Percentiles rank a stretch among this genome's conserved stretches.
Evolutionary conservation across 2,888 invertebrate genomes (phyloP).

Genomic region (Cephus spinipes): DNA sequence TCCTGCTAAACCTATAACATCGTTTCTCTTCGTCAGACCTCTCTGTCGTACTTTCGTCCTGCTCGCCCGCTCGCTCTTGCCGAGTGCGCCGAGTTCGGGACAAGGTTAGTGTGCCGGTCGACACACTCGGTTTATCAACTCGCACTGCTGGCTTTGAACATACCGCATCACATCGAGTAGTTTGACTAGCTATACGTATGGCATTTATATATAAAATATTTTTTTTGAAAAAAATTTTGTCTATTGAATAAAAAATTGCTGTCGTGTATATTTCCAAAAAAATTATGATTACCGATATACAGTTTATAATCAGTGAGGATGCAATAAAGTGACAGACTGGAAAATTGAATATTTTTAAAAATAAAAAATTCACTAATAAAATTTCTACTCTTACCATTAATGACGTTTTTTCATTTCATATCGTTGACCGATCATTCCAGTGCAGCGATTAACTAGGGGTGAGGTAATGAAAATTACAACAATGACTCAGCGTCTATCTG

Average conservation of each 20-base stretch:
- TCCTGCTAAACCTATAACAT: not conserved
- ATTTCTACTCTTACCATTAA: not conserved
- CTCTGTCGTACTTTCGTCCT: not conserved
- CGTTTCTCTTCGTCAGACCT: not conserved
- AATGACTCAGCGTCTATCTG: not conserved
- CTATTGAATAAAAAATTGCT: not conserved
- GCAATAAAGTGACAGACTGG: not conserved
- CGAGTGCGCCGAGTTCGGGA: slow-evolving; percentile 45
- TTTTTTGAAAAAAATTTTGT: not conserved
- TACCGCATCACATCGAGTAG: not conserved
- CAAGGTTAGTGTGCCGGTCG: slow-evolving; percentile 57
- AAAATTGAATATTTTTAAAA: not conserved
- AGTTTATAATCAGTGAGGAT: not conserved
- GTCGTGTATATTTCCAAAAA: not conserved
- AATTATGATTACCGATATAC: too few species aligned
- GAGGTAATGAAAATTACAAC: not conserved
- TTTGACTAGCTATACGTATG: not conserved
- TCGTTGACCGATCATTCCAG: not conserved
- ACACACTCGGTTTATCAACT: slow-evolving; percentile 40
- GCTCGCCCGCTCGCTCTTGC: not conserved
- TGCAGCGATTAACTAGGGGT: not conserved
- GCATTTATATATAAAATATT: not conserved
- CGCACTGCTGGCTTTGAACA: not conserved
- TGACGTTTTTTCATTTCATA: not conserved
- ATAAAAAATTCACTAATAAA: not conserved